Base-by-base conservation (phyloP, 2,888 invertebrate species). In the Oxytorus armatus region DNA sequence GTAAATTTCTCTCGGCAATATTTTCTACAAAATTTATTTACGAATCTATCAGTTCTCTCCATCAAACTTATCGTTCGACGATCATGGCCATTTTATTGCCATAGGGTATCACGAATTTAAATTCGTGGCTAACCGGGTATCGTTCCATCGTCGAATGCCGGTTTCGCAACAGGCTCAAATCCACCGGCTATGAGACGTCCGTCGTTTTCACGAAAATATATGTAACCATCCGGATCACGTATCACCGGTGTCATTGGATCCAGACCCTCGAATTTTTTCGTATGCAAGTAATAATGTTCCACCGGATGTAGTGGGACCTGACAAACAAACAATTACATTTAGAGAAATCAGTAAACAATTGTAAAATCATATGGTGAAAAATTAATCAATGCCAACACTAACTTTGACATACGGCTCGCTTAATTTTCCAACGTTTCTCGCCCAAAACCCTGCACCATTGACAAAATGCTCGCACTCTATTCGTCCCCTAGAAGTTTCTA, bases 401-500 rank as follows among this genome's bases (percentile, higher is more conserved):
- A 93, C 93, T 92, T 97, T 97, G 0, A 99, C 97, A 88, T 95
- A 94, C 1, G 98, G 98, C 77, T 95, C 94, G 23, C 97, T 96
- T 81, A 96, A 92, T 89, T 97, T 96, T 5, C 98, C 98, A 55
- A 98, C 95, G 91, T 96, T 95, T 84, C 98, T 94, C 0, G 98
- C 97, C 98, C 98, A 98, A 92, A 98, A 97, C 7, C 99, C 99
- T 23, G 97, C 96, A 90, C 98, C 97, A 92, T 99, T 99, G 33
- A 99, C 97, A 92, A 99, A 99, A 91, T 95, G 96, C 85, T 98
- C 95, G 92, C 98, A 98, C 81, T 96, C 94, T 11, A 98, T 94
- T 8, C 93, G 92, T 0, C 98, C 98, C 1, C 93, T 93, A 3
- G 94, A 94, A 0, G 98, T 98, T 86, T 96, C 96, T 7, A 98